Conservation (phyloP, 2,888 invertebrate genomes). For the Drosophila subquinaria region DNA sequence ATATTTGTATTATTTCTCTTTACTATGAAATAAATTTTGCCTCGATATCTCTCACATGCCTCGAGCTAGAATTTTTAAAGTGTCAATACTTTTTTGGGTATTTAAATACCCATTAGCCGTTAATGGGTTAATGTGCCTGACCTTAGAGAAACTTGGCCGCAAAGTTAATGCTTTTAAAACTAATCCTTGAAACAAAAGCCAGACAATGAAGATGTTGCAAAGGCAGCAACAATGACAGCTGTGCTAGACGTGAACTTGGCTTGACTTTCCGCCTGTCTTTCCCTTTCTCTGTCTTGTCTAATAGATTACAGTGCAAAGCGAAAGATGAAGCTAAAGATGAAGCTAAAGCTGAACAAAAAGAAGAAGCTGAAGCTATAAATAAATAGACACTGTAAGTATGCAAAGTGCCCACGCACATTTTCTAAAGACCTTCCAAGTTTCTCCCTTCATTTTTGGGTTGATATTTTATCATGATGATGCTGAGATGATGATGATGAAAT, state of each 20-base stretch:
- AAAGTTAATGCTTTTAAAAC: slow-evolving; percentile 60
- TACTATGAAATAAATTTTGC: no score
- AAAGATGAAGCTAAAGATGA: neutral
- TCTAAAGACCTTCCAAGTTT: neutral
- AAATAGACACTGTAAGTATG: slow-evolving; percentile 52
- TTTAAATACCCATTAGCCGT: no score
- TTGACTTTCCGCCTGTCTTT: slow-evolving; percentile 5
- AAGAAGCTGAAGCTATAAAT: slow-evolving; percentile 42
- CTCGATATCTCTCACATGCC: no score
- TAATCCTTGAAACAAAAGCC: slow-evolving; percentile 56
- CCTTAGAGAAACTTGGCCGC: slow-evolving; percentile 43
- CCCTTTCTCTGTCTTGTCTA: neutral
- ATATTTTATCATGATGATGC: slow-evolving; percentile 18
- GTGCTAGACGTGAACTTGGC: slow-evolving; percentile 31
- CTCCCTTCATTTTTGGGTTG: neutral
- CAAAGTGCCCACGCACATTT: slow-evolving; percentile 51
- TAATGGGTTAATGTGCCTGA: slow-evolving; percentile 54
- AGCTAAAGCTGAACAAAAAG: neutral
- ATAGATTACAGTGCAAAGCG: neutral
- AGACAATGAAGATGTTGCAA: slow-evolving; percentile 27
- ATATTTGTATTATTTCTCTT: no score
- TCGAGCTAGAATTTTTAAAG: no score
- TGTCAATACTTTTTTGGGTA: no score
- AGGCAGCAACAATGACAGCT: neutral
- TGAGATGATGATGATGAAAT: slow-evolving; percentile 39